Evolutionary conservation across 2,888 invertebrate genomes (phyloP), one percentile per base, ranked within the genome.

Genomic region (Ernsta delagoae): DNA sequence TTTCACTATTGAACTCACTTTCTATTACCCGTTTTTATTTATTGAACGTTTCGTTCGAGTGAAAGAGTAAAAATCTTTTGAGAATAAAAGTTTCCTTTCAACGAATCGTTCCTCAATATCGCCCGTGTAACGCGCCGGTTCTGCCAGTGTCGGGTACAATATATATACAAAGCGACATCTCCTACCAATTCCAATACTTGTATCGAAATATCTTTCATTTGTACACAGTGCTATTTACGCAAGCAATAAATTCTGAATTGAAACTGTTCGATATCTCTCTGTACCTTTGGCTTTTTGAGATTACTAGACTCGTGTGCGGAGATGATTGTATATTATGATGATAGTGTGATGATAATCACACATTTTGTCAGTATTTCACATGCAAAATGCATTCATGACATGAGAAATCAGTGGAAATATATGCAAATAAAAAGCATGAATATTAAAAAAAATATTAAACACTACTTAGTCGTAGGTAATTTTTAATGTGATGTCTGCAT

Each of bases 91-190:
- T 70, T 70, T 73, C 73, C 72, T 78, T 76, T 75, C 73, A 74
- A 76, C 74, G 74, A 77, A 78, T 79, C 74, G 76, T 75, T 75
- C 56, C 71, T 62, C 74, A 72, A 77, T 76, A 75, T 73, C 70
- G 66, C 64, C 72, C 56, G 71, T 64, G 74, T 75, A 76, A 78
- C 75, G 60, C 53, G 69, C 65, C 54, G 54, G 70, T 68, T 60
- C 73, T 74, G 65, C 24, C 48, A 48, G 12, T 16, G 16, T 1
- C 50, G 61, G 36, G 53, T 60, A 34, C 45, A 16, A 67, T 59
- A 24, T 24, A 24, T 3, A 24, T 24, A 24, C 24, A 66, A 66
- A 66, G 48, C 67, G 60, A 24, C 48, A 24, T 31, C 50, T 59
- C 50, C 50, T 12, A 34, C 53, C 59, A 11, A n/a, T 53, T 59